Percentiles rank a stretch among this genome's conserved stretches.
These are phyloP conservation scores for Apis laboriosa DNA, from an alignment of 1,140 invertebrate species.

Conservation along the genomic window DNA sequence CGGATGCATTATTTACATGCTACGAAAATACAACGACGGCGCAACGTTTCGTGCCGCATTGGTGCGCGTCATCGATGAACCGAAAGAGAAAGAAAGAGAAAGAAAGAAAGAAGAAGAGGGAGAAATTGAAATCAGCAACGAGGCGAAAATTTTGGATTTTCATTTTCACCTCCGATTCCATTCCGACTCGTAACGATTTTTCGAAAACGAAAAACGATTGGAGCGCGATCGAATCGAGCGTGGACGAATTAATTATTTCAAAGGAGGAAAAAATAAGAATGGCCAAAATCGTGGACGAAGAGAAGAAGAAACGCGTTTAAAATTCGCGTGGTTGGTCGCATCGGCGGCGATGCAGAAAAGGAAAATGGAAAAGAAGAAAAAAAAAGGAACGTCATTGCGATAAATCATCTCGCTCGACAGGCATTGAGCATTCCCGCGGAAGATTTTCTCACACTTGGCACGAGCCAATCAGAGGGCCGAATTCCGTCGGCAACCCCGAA, in stretches of 20 bases:
- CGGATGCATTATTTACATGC: conserved; percentile 47
- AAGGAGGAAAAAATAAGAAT: too few relatives aligned
- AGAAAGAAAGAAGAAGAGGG: too few relatives aligned
- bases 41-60: conserved; percentile 32
- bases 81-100: conserved; percentile 19
- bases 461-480: conserved; percentile 46
- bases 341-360: conserved; percentile 30
- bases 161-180: conserved; percentile 7
- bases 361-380: conserved; percentile 42
- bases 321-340: conserved; percentile 20
- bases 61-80: conserved; percentile 34
- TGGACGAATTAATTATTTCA: too few relatives aligned
- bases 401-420: conserved; percentile 74
- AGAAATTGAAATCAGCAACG: not conserved
- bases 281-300: too few relatives aligned
- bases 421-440: conserved; percentile 62
- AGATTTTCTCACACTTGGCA: conserved; percentile 73
- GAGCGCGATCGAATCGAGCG: too few relatives aligned
- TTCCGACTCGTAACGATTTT: not conserved
- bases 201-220: not conserved
- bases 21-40: conserved; percentile 33
- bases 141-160: not conserved
- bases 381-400: conserved; percentile 62
- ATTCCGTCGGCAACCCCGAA: conserved; percentile 53
- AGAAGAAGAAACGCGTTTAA: not conserved